Percentiles rank a stretch among this genome's conserved stretches.
These are phyloP conservation scores for Catocala nupta DNA, from an alignment of 2,888 invertebrate genomes.

Conservation along the genomic window DNA sequence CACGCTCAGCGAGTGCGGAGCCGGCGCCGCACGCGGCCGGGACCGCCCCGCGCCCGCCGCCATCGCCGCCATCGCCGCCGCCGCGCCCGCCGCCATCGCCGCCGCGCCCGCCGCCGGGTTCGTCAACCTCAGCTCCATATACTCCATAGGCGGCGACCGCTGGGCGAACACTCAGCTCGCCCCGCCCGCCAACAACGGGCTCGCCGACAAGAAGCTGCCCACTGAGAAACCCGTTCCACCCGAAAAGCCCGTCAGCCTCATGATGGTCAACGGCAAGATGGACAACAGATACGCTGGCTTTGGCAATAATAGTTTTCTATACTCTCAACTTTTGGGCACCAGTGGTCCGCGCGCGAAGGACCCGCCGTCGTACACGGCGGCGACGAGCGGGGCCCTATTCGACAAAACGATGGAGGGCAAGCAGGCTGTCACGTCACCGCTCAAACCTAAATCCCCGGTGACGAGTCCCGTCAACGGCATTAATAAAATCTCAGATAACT, in stretches of 20 bases:
- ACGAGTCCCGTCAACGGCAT: slow-evolving; percentile 79
- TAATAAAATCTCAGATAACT: slow-evolving; percentile 84
- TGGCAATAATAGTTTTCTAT: slow-evolving; percentile 83
- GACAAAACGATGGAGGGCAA: slow-evolving; percentile 63
- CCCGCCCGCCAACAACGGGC: slow-evolving; percentile 60
- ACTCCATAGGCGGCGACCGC: slow-evolving; percentile 75
- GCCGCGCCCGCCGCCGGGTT: slow-evolving; percentile 61
- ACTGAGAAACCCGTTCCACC: slow-evolving; percentile 80
- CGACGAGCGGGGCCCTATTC: slow-evolving; percentile 70
- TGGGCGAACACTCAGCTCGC: slow-evolving; percentile 56
- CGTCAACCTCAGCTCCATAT: slow-evolving; percentile 83
- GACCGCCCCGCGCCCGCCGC: slow-evolving; percentile 40
- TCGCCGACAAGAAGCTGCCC: slow-evolving; percentile 69
- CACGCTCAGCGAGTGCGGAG: slow-evolving; percentile 72
- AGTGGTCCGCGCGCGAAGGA: slow-evolving; percentile 74
- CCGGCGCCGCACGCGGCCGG: slow-evolving; percentile 29
- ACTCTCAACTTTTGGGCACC: slow-evolving; percentile 75
- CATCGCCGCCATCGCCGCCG: slow-evolving; percentile 45
- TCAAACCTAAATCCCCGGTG: slow-evolving; percentile 66
- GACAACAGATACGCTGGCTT: slow-evolving; percentile 76
- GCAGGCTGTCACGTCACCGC: slow-evolving; percentile 63
- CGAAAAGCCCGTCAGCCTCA: slow-evolving; percentile 81
- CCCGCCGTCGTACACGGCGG: slow-evolving; percentile 78
- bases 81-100: slow-evolving; percentile 51
- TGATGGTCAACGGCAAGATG: slow-evolving; percentile 83